Evolutionary conservation across 1,140 invertebrate species (phyloP).

Genomic region (Pinna nobilis): DNA sequence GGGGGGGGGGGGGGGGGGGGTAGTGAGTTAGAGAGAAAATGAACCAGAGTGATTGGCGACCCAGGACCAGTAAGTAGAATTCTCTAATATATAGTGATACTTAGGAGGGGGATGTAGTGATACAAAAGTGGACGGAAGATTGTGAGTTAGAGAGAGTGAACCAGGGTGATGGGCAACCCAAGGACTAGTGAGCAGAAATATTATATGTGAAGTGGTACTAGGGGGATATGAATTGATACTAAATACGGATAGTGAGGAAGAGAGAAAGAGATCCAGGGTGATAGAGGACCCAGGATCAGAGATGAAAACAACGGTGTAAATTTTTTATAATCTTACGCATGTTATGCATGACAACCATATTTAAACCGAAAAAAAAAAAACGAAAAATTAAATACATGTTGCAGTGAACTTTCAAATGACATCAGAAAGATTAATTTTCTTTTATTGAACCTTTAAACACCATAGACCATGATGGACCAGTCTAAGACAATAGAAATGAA

Average conservation of each 20-base stretch:
- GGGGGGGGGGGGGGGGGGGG: too few species aligned
- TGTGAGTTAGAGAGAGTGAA: slow-evolving; percentile 42
- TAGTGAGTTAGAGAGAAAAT: slow-evolving; percentile 38
- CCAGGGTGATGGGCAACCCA: slow-evolving; percentile 40
- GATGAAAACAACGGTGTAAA: background rate
- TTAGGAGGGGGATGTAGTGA: background rate
- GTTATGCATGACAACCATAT: too few species aligned
- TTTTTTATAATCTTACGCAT: too few species aligned
- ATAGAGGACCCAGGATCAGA: background rate
- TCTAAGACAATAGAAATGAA: too few species aligned
- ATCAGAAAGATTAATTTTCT: too few species aligned
- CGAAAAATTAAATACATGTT: background rate
- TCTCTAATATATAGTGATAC: background rate
- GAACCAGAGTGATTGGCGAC: slow-evolving; percentile 44
- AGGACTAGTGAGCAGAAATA: slow-evolving; percentile 48
- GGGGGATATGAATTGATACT: background rate
- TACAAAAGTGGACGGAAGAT: too few species aligned
- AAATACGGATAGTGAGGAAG: too few species aligned
- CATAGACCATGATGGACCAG: too few species aligned
- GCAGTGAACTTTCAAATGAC: too few species aligned
- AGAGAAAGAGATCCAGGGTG: slow-evolving; percentile 31
- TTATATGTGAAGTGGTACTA: background rate
- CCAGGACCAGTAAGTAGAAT: slow-evolving; percentile 50
- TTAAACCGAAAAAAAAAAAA: too few species aligned
- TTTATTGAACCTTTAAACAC: too few species aligned